Evolutionary conservation across 2,888 invertebrate genomes (phyloP), one percentile per base, ranked within the genome.

Genomic region (Eilema caniola): DNA sequence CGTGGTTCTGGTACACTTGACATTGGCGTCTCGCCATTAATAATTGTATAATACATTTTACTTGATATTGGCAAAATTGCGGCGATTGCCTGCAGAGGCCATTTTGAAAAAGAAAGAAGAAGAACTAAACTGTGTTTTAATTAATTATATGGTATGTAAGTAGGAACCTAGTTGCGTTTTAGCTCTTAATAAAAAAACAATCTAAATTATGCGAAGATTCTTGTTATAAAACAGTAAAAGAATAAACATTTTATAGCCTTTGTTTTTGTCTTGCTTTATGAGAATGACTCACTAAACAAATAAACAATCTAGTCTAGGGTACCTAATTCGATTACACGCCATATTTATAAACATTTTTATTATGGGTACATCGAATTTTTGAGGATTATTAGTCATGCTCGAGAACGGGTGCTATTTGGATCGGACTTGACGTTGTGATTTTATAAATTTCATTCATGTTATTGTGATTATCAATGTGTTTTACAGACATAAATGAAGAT

Each of bases 211-310:
- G 66, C 64, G 20, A 67, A 24, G 60, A 62, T 69, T 65, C 71
- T 64, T 57, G 72, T 76, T 70, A 73, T 80, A 80, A 78, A 80
- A 70, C 67, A 62, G 28, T 37, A 65, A 71, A 69, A 66, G 60
- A 69, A 63, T 63, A 67, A 71, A 62, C 10, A 41, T 62, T 14
- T 24, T 41, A 10, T 41, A 11, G 24, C 61, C 62, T 70, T 66
- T 66, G 53, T 47, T 69, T 66, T 77, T 71, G n/a, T n/a, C n/a
- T 56, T 59, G 12, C 47, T 62, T 77, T 78, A 76, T 73, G 65
- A 71, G 74, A 76, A 80, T 24, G 41, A 16, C 16, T 20, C 24
- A 62, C 62, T 24, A 37, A 62, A 41, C 16, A 62, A 62, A 62
- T 24, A 41, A 16, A 24, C 16, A 62, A 8, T 37, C 16, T 62